Evolutionary conservation across 1,140 invertebrate genomes (phyloP).

Genomic region (Chrysoperla carnea): DNA sequence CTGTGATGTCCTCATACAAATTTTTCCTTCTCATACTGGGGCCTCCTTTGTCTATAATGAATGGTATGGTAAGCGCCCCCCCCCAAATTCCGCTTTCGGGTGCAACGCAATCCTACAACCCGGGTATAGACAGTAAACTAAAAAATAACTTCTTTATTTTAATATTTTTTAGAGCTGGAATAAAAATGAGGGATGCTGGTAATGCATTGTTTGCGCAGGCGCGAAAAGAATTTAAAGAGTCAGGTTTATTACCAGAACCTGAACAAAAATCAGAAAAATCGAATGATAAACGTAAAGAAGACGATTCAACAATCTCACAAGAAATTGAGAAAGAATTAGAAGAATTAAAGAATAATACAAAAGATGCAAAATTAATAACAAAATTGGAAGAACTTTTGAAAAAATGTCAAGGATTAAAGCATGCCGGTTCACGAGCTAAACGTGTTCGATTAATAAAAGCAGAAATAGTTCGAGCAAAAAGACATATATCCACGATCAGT

Average conservation of each 20-base stretch:
- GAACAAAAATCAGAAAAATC: conserved; percentile 19
- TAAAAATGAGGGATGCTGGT: conserved; percentile 76
- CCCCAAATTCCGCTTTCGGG: no score
- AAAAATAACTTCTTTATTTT: conserved; percentile 10
- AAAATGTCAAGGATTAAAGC: conserved; percentile 30
- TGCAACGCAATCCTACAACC: no score
- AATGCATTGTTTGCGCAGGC: conserved; percentile 56
- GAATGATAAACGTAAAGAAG: conserved; percentile 7
- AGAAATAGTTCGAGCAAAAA: conserved; percentile 25
- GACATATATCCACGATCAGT: conserved; percentile 4
- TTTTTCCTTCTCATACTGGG: no score
- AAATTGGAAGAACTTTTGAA: conserved; percentile 32
- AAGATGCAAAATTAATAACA: conserved; percentile 24
- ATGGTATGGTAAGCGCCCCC: no score
- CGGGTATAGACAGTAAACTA: no score
- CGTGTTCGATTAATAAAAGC: conserved; percentile 29
- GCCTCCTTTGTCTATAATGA: no score
- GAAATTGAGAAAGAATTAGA: conserved; percentile 31
- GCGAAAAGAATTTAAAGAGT: conserved; percentile 49
- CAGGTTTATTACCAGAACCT: conserved; percentile 28
- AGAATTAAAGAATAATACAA: conserved; percentile 18
- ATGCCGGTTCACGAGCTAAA: conserved; percentile 28
- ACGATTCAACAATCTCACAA: conserved; percentile 24
- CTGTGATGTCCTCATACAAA: no score
- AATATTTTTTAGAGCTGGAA: conserved; percentile 54